These are phyloP conservation scores for Drosophila birchii DNA, from an alignment of 2,888 invertebrate genomes.

Conservation along the genomic window DNA sequence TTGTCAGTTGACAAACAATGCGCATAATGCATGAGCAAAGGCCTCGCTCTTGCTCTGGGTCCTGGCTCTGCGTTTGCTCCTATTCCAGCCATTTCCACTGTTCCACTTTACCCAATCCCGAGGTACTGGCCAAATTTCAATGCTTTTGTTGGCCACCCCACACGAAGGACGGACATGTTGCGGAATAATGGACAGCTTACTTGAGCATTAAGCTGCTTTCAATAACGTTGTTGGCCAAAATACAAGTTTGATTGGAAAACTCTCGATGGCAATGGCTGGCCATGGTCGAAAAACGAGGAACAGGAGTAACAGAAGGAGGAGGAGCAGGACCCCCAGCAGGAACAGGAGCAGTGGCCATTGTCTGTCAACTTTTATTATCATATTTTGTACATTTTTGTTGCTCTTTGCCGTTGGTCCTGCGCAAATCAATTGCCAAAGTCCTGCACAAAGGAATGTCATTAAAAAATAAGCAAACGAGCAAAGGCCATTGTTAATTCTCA, in stretches of 20 bases:
- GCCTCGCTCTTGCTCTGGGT: not conserved
- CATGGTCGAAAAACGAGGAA: not conserved
- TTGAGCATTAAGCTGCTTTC: conserved; percentile 77
- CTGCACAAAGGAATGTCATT: conserved; percentile 38
- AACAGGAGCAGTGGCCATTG: conserved; percentile 15
- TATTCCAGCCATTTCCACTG: not conserved
- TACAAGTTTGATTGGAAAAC: conserved; percentile 79
- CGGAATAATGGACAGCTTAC: conserved; percentile 78
- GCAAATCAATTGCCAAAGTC: conserved; percentile 65
- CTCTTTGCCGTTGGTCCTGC: conserved; percentile 48
- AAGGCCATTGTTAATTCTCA: conserved; percentile 10
- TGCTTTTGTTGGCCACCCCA: conserved; percentile 39
- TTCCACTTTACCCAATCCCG: not conserved
- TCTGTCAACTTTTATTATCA: conserved; percentile 61
- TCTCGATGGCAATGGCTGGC: conserved; percentile 42
- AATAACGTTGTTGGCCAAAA: conserved; percentile 68
- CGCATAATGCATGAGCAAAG: conserved; percentile 73
- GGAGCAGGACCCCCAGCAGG: not conserved
- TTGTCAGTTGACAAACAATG: conserved; percentile 78
- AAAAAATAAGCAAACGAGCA: conserved; percentile 22
- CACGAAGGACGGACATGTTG: conserved; percentile 59
- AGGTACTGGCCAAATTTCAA: conserved; percentile 62
- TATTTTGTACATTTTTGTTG: conserved; percentile 56
- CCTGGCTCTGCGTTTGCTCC: not conserved
- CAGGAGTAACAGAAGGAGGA: not conserved